Percentiles rank a stretch among this genome's conserved stretches.
phyloP scores from a whole-genome alignment of 2,888 invertebrate genomes.

The Tethea ocularis region DNA sequence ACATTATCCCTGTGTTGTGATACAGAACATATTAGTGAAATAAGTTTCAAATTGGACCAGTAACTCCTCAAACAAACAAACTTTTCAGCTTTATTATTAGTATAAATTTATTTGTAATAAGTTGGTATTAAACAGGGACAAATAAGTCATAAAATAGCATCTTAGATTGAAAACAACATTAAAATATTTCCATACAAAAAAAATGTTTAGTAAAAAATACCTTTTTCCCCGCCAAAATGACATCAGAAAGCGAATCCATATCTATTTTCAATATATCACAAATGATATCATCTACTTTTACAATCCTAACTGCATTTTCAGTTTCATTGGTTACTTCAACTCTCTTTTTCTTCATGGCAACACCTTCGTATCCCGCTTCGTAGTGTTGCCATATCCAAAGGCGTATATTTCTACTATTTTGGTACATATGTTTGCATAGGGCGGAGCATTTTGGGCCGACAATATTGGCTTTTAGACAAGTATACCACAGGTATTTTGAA shows the following conservation, averaged over 20 bases:
- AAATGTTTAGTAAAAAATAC: conserved; percentile 51
- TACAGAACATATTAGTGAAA: too few relatives aligned
- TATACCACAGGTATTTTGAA: conserved; percentile 60
- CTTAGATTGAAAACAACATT: too few relatives aligned
- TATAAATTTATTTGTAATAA: too few relatives aligned
- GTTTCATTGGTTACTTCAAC: conserved; percentile 36
- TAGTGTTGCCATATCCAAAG: conserved; percentile 70
- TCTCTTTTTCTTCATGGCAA: conserved; percentile 41
- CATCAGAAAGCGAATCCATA: conserved; percentile 68
- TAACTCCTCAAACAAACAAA: too few relatives aligned
- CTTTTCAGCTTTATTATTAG: too few relatives aligned
- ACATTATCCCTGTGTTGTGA: too few relatives aligned
- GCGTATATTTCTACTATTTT: conserved; percentile 56
- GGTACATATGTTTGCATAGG: conserved; percentile 61
- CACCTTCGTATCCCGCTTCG: conserved; percentile 41
- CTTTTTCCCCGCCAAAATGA: conserved; percentile 73
- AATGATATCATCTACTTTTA: conserved; percentile 57
- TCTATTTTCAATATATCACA: conserved; percentile 62
- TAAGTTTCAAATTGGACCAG: too few relatives aligned
- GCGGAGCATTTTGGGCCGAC: conserved; percentile 68
- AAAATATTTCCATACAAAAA: too few relatives aligned
- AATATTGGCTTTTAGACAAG: conserved; percentile 67
- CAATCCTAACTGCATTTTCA: conserved; percentile 29
- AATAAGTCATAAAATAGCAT: too few relatives aligned
- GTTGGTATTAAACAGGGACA: too few relatives aligned